A percentile compares a stretch with the other conserved stretches of the same genome.
phyloP scores from a whole-genome alignment of 2,113 vertebrate genomes.

The Nycticryphes semicollaris region DNA sequence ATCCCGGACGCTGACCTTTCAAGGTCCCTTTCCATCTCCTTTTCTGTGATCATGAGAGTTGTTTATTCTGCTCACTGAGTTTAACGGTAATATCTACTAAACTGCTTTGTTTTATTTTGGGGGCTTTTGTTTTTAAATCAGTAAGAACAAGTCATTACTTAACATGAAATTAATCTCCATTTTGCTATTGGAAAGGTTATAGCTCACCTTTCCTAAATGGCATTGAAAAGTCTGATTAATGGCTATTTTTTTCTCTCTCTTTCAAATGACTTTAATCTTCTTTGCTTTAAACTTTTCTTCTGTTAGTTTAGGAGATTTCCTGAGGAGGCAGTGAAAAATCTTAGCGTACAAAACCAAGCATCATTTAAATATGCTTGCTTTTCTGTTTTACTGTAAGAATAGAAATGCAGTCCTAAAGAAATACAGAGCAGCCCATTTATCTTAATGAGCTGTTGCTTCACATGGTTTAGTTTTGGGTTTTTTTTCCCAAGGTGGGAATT shows the following conservation, averaged over 20 bases:
- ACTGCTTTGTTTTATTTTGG: background rate
- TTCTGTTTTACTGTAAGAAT: background rate
- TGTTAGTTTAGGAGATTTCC: background rate
- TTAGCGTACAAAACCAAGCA: background rate
- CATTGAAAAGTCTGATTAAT: background rate
- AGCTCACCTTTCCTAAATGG: background rate
- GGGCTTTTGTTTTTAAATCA: background rate
- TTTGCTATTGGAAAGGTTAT: constrained; percentile 5
- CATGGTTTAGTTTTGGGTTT: background rate
- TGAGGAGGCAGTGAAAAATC: background rate
- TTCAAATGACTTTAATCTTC: background rate
- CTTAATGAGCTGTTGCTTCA: background rate
- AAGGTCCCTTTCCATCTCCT: background rate
- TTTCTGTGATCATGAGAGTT: background rate
- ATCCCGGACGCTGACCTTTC: background rate
- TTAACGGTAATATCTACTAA: background rate
- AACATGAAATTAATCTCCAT: constrained; percentile 28
- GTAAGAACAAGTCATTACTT: background rate
- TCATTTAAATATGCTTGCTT: background rate
- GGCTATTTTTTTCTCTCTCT: background rate
- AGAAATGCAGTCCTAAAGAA: background rate
- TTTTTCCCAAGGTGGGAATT: background rate
- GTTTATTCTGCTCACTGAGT: background rate
- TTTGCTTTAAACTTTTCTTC: background rate
- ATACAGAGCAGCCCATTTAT: background rate